Percentiles rank a stretch among this genome's conserved stretches.
Conservation (phyloP, 2,888 invertebrate genomes). For the Coremacera marginata region DNA sequence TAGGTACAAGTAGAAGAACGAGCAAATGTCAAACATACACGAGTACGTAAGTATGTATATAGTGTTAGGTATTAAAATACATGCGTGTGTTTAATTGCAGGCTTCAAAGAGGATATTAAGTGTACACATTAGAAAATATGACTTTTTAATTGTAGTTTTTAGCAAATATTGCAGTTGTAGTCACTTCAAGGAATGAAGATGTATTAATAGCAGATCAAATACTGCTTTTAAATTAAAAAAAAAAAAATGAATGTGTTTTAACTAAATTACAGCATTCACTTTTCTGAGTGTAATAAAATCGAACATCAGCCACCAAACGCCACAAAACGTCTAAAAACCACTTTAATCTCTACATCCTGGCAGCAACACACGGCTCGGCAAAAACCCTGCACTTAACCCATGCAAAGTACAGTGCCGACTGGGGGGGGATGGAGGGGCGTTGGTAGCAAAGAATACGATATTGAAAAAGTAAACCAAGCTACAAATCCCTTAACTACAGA, state of each 20-base stretch:
- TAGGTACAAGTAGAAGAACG: neutral
- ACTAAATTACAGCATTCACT: too few relatives aligned
- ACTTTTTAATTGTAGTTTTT: too few relatives aligned
- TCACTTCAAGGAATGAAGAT: neutral
- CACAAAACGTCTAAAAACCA: neutral
- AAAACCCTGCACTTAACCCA: too few relatives aligned
- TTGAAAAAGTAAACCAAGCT: neutral
- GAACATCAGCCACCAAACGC: neutral
- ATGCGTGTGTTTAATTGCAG: neutral
- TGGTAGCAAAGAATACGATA: neutral
- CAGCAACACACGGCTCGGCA: neutral
- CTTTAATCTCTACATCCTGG: neutral
- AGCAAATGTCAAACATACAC: constrained; percentile 6
- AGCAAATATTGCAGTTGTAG: neutral
- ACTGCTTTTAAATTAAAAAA: too few relatives aligned
- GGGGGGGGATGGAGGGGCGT: too few relatives aligned
- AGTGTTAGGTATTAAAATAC: neutral
- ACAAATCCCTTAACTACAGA: neutral
- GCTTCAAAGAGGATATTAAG: neutral
- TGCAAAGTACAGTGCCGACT: too few relatives aligned
- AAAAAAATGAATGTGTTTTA: too few relatives aligned
- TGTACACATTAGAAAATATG: too few relatives aligned
- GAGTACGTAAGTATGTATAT: neutral
- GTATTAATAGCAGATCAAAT: neutral
- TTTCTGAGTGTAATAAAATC: too few relatives aligned